Evolutionary conservation across 2,888 invertebrate genomes (phyloP).

Genomic region (Andrena bicolor): DNA sequence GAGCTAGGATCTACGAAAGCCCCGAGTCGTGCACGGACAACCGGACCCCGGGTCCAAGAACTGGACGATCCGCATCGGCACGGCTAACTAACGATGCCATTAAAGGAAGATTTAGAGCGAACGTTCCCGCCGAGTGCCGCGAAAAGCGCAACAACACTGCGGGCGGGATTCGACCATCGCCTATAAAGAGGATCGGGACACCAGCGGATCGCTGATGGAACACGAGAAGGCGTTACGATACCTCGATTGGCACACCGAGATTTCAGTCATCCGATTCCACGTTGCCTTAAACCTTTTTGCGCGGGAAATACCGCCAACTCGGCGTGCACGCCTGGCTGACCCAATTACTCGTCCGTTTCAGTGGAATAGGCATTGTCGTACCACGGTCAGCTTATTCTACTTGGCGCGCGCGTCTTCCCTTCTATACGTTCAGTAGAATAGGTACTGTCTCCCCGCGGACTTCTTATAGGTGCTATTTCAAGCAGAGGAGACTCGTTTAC

Average conservation of each 20-base stretch:
- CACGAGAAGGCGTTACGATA: conserved; percentile 66
- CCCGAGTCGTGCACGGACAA: conserved; percentile 26
- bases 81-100: conserved; percentile 62
- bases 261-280: conserved; percentile 35
- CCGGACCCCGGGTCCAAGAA: conserved; percentile 20
- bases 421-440: too few species aligned
- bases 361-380: conserved; percentile 24
- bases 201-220: conserved; percentile 67
- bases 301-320: conserved; percentile 32
- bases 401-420: neutral
- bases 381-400: conserved; percentile 11
- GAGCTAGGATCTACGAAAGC: conserved; percentile 43
- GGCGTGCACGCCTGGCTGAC: conserved; percentile 18
- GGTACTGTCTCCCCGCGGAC: too few species aligned
- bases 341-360: conserved; percentile 39
- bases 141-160: conserved; percentile 57
- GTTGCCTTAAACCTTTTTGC: conserved; percentile 27
- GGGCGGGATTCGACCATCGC: conserved; percentile 62
- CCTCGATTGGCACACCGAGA: conserved; percentile 67
- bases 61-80: conserved; percentile 36
- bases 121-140: conserved; percentile 47
- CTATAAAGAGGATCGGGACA: conserved; percentile 65
- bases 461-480: too few species aligned
- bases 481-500: too few species aligned
- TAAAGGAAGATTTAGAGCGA: conserved; percentile 77